Base-by-base conservation (phyloP, 2,113 vertebrate genomes). In the Passerina amoena region DNA sequence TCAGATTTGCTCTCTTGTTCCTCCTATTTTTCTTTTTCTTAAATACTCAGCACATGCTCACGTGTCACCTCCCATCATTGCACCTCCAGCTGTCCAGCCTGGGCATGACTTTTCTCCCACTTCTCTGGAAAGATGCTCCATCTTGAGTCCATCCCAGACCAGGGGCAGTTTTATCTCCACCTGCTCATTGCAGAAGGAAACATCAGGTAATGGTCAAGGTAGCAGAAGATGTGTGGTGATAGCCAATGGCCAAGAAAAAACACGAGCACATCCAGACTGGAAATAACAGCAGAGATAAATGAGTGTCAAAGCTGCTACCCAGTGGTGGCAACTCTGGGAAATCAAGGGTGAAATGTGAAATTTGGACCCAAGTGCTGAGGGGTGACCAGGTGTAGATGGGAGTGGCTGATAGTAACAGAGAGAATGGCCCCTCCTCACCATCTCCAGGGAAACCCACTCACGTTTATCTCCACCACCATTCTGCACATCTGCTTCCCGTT, bases 1-100 rank as follows among this genome's bases (percentile, higher is more conserved):
- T 51, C 80, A 70, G 82, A 21, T 72, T 86, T 56, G 35, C 57
- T 76, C 30, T 88, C 92, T 64, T 42, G 10, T 79, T 83, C 50
- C 45, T 89, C 19, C 22, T 56, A 1, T 77, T 83, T 77, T 72
- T 20, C 13, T 31, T 77, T 71, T 56, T 51, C 50, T 30, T 64
- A 31, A 91, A 44, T 30, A 50, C 1, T 11, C 53, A 37, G 45
- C 1, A 1, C 3, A 0, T 2, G 6, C n/a, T 83, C 27, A 3
- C 1, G 1, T 8, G 2, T 76, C 65, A 66, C 61, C 30, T 77
- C 65, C 84, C 10, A 2, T 1, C 2, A 22, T 6, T 65, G 45
- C 77, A 72, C 63, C 30, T 54, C 59, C 51, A 16, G 28, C 16
- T 47, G 30, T 76, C 40, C 45, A 18, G 69, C 33, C 35, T 33